Evolutionary conservation across 2,797 vertebrate genomes (phyloP).

Genomic region (Zalophus californianus): DNA sequence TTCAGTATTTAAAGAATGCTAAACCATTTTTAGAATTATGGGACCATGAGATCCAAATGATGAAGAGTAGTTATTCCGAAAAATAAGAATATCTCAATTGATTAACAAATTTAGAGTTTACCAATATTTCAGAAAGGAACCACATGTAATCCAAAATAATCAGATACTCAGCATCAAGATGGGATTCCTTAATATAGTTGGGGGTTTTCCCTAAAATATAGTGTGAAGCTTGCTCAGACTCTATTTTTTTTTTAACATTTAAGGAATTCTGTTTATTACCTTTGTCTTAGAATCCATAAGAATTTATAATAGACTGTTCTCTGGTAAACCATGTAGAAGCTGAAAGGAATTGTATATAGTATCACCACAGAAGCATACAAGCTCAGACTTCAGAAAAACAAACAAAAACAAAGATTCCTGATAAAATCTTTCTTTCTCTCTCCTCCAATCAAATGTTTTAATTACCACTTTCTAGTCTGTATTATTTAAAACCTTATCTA

Average conservation of each 20-base stretch:
- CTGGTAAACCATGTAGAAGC: not conserved
- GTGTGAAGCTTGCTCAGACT: not conserved
- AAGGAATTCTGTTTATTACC: not conserved
- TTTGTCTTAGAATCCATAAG: not conserved
- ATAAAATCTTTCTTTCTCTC: not conserved
- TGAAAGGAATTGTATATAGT: not conserved
- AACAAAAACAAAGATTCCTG: not conserved
- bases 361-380: not conserved
- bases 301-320: not conserved
- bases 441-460: not conserved
- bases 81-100: not conserved
- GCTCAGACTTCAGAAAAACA: not conserved
- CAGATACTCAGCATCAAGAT: not conserved
- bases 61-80: not conserved
- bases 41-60: not conserved
- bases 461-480: not conserved
- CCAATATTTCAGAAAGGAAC: not conserved
- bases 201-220: not conserved
- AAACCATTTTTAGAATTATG: not conserved
- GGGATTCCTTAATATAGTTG: not conserved
- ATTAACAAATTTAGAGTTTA: constrained; percentile 3
- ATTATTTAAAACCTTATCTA: not conserved
- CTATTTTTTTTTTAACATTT: not conserved
- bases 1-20: not conserved
- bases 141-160: not conserved